These are phyloP conservation scores for Percopsis transmontana DNA, from an alignment of 2,113 vertebrate genomes.

Conservation along the genomic window DNA sequence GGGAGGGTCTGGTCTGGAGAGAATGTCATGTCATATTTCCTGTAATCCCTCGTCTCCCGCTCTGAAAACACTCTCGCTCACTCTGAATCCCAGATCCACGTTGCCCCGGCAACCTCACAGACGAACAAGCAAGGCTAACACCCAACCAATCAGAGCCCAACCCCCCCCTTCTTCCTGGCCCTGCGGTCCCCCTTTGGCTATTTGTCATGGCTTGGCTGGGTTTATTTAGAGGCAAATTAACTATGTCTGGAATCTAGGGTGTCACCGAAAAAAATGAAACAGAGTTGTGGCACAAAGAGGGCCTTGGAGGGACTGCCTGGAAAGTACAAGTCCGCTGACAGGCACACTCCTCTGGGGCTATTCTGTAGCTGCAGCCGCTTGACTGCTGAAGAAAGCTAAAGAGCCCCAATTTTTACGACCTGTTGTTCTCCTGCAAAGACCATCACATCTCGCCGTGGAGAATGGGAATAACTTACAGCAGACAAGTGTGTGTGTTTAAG, in stretches of 20 bases:
- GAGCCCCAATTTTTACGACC: conserved; percentile 22
- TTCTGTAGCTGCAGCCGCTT: conserved; percentile 30
- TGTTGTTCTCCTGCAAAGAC: conserved; percentile 23
- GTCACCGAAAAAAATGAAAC: conserved; percentile 67
- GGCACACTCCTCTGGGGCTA: conserved; percentile 20
- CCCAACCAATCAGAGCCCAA: conserved; percentile 69
- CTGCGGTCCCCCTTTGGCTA: conserved; percentile 71
- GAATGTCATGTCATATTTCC: conserved; percentile 84
- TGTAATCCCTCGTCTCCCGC: conserved; percentile 78
- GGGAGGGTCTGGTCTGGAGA: conserved; percentile 57
- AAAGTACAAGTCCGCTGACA: conserved; percentile 42
- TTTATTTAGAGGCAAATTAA: conserved; percentile 84
- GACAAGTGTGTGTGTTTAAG: conserved; percentile 2
- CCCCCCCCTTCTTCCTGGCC: conserved; percentile 49
- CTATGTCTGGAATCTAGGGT: conserved; percentile 81
- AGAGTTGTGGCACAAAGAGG: conserved; percentile 56
- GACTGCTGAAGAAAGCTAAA: conserved; percentile 31
- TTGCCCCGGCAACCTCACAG: conserved; percentile 77
- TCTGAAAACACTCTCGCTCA: conserved; percentile 75
- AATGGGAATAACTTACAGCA: conserved; percentile 21
- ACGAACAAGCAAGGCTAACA: conserved; percentile 75
- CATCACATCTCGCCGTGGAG: conserved; percentile 2
- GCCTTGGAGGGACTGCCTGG: conserved; percentile 38
- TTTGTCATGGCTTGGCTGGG: conserved; percentile 83
- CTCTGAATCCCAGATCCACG: conserved; percentile 64